phyloP scores from a whole-genome alignment of 1,140 invertebrate genomes.

The Pantala flavescens region DNA sequence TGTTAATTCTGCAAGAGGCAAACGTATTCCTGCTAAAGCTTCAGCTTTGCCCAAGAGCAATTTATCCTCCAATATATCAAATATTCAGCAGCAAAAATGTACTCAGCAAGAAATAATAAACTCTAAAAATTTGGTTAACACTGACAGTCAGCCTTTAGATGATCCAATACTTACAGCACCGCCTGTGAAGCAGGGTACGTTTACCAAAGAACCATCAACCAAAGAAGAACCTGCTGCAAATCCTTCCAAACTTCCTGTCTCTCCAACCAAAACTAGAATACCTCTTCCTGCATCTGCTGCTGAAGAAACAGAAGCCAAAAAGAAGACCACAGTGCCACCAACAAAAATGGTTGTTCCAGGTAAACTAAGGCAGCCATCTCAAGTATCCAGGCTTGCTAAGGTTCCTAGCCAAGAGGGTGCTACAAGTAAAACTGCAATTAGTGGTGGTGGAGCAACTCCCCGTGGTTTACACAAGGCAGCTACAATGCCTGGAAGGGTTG shows the following conservation, averaged over 20 bases:
- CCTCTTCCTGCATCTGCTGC: conserved; percentile 29
- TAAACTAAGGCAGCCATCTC: conserved; percentile 18
- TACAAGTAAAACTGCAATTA: conserved; percentile 17
- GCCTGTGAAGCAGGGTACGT: conserved; percentile 56
- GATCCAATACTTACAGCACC: background rate
- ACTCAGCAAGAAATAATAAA: background rate
- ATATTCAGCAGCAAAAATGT: background rate
- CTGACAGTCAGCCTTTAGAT: background rate
- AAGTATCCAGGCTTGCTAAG: conserved; percentile 19
- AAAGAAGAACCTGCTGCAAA: conserved; percentile 45
- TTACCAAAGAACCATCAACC: conserved; percentile 60
- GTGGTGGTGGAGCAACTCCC: background rate
- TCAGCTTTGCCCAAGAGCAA: background rate
- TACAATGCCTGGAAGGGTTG: conserved; percentile 18
- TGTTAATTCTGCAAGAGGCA: conserved; percentile 7
- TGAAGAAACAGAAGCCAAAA: conserved; percentile 29
- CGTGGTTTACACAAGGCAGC: conserved; percentile 15
- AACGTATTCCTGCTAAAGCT: background rate
- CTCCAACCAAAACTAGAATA: conserved; percentile 32
- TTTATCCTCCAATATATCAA: background rate
- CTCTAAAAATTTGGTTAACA: background rate
- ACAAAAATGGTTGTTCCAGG: conserved; percentile 18
- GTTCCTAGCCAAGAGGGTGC: conserved; percentile 19
- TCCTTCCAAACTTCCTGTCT: conserved; percentile 34
- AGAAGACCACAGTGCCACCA: conserved; percentile 22